These are phyloP conservation scores for Globicephala melas DNA, from an alignment of 2,113 vertebrate species.

Conservation along the genomic window DNA sequence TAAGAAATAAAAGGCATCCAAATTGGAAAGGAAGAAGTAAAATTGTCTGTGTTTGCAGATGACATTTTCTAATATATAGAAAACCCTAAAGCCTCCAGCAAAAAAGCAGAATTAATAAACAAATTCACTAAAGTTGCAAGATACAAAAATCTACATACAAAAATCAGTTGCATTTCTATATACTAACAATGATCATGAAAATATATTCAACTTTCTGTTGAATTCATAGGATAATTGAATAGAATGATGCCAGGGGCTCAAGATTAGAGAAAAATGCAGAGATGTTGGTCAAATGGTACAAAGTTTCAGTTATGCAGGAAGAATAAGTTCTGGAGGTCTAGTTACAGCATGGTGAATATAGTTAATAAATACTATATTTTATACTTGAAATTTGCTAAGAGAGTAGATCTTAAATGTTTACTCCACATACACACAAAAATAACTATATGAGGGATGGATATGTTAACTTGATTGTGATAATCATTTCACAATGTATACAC, in stretches of 20 bases:
- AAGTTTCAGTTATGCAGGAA: background rate
- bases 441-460: background rate
- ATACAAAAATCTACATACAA: no score
- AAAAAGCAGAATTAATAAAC: background rate
- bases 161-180: no score
- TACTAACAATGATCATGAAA: background rate
- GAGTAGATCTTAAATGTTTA: background rate
- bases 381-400: background rate
- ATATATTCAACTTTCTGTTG: background rate
- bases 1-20: background rate
- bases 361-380: background rate
- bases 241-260: background rate
- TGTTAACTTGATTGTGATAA: background rate
- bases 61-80: background rate
- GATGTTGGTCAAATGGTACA: background rate
- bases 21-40: background rate
- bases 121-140: background rate
- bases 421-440: background rate
- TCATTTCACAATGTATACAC: background rate
- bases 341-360: background rate
- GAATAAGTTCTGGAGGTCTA: background rate
- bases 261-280: background rate
- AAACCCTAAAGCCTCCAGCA: background rate
- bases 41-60: background rate
- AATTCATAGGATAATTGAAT: background rate